Evolutionary conservation across 1,140 invertebrate species (phyloP).

Genomic region (Diprion similis): DNA sequence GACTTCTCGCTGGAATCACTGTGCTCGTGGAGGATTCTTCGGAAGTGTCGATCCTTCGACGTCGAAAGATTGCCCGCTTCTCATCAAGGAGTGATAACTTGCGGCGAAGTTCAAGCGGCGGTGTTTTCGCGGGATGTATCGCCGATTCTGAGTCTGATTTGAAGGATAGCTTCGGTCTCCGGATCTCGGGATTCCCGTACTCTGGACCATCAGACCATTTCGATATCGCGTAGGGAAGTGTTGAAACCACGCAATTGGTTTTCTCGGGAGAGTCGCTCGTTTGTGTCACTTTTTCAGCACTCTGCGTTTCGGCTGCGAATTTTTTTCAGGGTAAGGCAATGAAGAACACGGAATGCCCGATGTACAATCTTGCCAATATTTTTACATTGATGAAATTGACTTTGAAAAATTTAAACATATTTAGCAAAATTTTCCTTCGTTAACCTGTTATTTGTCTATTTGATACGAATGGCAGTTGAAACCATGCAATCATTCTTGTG

Average conservation of each 20-base stretch:
- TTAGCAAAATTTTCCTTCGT: too few relatives aligned
- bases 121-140: conserved; percentile 26
- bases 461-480: too few relatives aligned
- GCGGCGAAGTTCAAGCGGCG: conserved; percentile 41
- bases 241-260: conserved; percentile 31
- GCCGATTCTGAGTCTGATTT: conserved; percentile 44
- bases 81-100: conserved; percentile 45
- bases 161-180: conserved; percentile 30
- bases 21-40: conserved; percentile 36
- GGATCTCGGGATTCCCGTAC: conserved; percentile 19
- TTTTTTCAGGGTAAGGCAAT: not conserved
- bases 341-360: too few relatives aligned
- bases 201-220: conserved; percentile 45
- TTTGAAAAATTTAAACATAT: too few relatives aligned
- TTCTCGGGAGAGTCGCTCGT: not conserved
- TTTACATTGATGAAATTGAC: too few relatives aligned
- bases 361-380: too few relatives aligned
- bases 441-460: too few relatives aligned
- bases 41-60: conserved; percentile 42
- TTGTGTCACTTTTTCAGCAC: conserved; percentile 10
- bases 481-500: too few relatives aligned
- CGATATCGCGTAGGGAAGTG: conserved; percentile 43
- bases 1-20: conserved; percentile 33
- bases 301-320: not conserved
- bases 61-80: conserved; percentile 51